Conservation (phyloP, 2,113 vertebrate species). For the Pelvicachromis taeniatus region DNA sequence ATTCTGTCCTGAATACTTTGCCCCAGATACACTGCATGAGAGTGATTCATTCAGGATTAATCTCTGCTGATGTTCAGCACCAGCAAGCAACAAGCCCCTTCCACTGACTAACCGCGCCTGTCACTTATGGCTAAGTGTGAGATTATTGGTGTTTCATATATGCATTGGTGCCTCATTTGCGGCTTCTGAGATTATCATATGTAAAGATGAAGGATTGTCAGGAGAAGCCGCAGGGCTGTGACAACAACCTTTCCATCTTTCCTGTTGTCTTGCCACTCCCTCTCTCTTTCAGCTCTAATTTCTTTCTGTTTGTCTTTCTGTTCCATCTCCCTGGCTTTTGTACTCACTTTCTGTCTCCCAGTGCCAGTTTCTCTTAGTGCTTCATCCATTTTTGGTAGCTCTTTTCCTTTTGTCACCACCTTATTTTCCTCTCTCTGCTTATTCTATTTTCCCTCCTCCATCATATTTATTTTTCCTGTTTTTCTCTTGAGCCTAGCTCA, state of each 20-base stretch:
- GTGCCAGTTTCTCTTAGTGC: not conserved
- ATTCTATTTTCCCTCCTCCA: not conserved
- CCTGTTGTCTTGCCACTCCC: not conserved
- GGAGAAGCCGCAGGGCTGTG: constrained; percentile 23
- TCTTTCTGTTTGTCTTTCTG: not conserved
- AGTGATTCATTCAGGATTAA: constrained; percentile 37
- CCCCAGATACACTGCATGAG: not conserved
- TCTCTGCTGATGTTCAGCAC: constrained; percentile 10
- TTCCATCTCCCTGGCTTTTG: not conserved
- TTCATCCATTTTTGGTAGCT: constrained; percentile 1
- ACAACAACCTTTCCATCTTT: constrained; percentile 39
- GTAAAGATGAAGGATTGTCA: constrained; percentile 68
- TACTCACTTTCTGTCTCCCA: not conserved
- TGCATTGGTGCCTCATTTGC: constrained; percentile 46
- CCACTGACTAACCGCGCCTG: constrained; percentile 42
- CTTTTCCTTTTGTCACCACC: not conserved
- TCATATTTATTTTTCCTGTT: not conserved
- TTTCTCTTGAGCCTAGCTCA: not conserved
- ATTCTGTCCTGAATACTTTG: constrained; percentile 15
- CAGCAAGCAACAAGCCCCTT: constrained; percentile 15
- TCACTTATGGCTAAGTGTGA: constrained; percentile 48
- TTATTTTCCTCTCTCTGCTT: not conserved
- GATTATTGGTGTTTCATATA: constrained; percentile 59
- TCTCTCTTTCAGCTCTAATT: constrained; percentile 4
- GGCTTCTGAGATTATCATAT: constrained; percentile 60